These are phyloP conservation scores for Acanthaster planci DNA, from an alignment of 35 echinoderm and acorn worm genomes.

Conservation along the genomic window DNA sequence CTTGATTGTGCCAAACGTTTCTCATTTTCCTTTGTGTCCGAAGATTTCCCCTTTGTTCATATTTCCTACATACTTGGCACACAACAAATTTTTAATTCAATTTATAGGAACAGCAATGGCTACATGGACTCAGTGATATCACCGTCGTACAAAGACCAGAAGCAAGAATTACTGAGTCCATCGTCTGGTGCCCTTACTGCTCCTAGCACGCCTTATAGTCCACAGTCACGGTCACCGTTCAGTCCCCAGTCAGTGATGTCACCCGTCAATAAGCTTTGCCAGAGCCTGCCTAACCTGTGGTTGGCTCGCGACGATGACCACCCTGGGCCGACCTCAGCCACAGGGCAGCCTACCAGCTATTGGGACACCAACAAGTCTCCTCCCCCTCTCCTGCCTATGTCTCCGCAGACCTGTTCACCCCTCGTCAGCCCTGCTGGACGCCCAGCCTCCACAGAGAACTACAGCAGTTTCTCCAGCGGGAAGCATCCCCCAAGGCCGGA, in stretches of 20 bases:
- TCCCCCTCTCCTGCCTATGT: background rate
- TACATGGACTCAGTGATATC: background rate
- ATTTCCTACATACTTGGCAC: background rate
- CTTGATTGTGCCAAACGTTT: too few relatives aligned
- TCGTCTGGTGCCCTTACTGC: background rate
- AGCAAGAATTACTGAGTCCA: slow-evolving; percentile 1
- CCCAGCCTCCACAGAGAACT: background rate
- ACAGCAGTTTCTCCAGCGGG: background rate
- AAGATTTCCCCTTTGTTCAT: background rate
- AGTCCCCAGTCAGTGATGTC: background rate
- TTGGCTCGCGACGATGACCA: background rate
- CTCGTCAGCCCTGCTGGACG: slow-evolving; percentile 4
- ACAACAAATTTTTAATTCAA: background rate
- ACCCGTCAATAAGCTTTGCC: slow-evolving; percentile 7
- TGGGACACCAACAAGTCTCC: background rate
- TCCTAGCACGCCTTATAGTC: background rate
- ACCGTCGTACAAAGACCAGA: background rate
- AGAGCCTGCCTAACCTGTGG: slow-evolving; percentile 16
- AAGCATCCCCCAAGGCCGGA: too few relatives aligned
- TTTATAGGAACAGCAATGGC: background rate
- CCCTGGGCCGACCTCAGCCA: too few relatives aligned
- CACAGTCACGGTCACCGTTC: background rate
- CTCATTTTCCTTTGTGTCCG: background rate
- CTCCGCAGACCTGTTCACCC: background rate
- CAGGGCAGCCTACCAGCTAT: background rate